Evolutionary conservation across 2,888 invertebrate genomes (phyloP), one percentile per base, ranked within the genome.

Genomic region (Cataglyphis rosenhaueri): DNA sequence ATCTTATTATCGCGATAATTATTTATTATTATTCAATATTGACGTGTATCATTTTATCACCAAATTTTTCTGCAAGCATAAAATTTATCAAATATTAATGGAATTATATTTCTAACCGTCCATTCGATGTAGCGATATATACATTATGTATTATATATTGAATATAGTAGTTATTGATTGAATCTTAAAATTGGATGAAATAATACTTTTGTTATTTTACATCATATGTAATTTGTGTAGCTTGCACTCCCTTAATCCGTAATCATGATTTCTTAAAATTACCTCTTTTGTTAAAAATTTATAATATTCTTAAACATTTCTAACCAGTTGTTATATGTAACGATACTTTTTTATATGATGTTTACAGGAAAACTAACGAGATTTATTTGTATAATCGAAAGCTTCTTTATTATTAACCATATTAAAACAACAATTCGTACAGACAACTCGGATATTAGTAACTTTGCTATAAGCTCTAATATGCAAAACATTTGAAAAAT

Each of bases 311-410:
- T 65, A 25, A 64, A 73, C 38, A 59, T 59, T 61, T 44, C 61
- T 74, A 74, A 76, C 52, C 55, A 76, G 10, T 65, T 55, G 25
- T n/a, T 65, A n/a, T 25, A 52, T 15, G 21, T 21, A 62, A 25
- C 38, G 65, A 65, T 59, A 52, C 2, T n/a, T 35, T 21, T 52
- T 4, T 71, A 35, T 52, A 75, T 35, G 21, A 76, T 55, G 65
- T 65, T 65, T 38, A 65, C n/a, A 38, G 32, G 35, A 48, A 61
- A 75, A 76, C 66, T 76, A 76, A 76, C 65, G 65, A 65, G 65
- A 65, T 38, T 48, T 44, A 15, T 62, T 6, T 44, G 61, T 44
- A 62, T 32, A 35, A 25, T 44, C 29, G 32, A 44, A 41, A 74
- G 75, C 75, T 64, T 64, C 12, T 65, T 15, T 64, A 75, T 0